Percentiles rank a stretch among this genome's conserved stretches.
These are phyloP conservation scores for Chrysaora quinquecirrha DNA, from an alignment of 30 jellyfish, hydroid and myxozoan species.

Conservation along the genomic window DNA sequence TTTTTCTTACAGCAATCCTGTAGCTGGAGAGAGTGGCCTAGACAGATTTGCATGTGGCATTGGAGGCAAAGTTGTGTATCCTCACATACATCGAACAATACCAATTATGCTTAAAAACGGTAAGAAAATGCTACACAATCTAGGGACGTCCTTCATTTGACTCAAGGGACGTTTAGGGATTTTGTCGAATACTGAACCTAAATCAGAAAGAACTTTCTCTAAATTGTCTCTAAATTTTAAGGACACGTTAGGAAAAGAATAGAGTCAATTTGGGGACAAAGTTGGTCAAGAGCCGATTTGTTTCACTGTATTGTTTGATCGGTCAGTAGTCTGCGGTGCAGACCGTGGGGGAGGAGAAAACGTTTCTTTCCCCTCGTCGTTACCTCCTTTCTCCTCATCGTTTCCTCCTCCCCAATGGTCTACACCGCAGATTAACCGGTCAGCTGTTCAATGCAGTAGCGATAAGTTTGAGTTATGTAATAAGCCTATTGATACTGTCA, in stretches of 20 bases:
- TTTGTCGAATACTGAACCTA: too few relatives aligned
- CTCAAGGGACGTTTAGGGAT: too few relatives aligned
- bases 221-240: too few relatives aligned
- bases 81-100: constrained; percentile 81
- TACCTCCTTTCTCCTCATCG: not conserved
- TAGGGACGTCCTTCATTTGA: not conserved
- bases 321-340: too few relatives aligned
- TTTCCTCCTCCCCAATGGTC: not conserved
- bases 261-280: too few relatives aligned
- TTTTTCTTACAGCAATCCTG: constrained; percentile 92
- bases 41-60: constrained; percentile 98
- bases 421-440: not conserved
- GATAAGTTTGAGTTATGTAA: not conserved
- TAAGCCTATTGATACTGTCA: not conserved
- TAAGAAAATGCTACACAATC: not conserved
- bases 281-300: too few relatives aligned
- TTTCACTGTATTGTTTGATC: too few relatives aligned
- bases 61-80: constrained; percentile 97
- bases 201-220: too few relatives aligned
- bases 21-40: constrained; percentile 98
- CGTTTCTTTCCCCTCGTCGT: too few relatives aligned
- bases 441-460: not conserved
- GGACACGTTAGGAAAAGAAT: too few relatives aligned
- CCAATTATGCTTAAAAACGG: constrained; percentile 97
- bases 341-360: too few relatives aligned